Evolutionary conservation across 2,888 invertebrate species (phyloP), one percentile per base, ranked within the genome.

Genomic region (Steromphala cineraria): DNA sequence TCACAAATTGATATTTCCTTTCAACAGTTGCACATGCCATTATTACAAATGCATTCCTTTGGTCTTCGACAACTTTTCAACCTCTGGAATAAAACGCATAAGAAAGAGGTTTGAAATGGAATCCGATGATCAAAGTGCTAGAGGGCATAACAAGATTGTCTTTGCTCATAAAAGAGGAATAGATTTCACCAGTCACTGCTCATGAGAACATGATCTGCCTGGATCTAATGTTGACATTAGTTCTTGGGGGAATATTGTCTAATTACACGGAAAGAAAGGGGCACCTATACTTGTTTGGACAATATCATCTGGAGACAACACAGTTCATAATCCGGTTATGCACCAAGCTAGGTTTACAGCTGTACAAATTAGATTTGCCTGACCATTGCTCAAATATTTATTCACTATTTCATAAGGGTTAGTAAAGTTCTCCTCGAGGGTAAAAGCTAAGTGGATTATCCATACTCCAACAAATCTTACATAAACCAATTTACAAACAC

Each of bases 191-290:
- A 36, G 71, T 71, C 31, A 36, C 36, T 71, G 40, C 71, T 15
- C 71, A 71, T n/a, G n/a, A 31, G 19, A 19, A 36, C 71, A 71
- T 71, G 71, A 71, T 71, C 28, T 36, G 31, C 19, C 62, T 71
- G n/a, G 71, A 71, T 71, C 71, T 71, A n/a, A 17, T 71, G 71
- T 71, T 71, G 71, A 71, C 71, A 71, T 31, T 71, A 40, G 71
- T 71, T 71, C 71, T 71, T 71, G 71, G 40, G 71, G 71, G 71
- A 71, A 71, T 71, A 71, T 31, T 40, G 71, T 71, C 71, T 71
- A 71, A 71, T 71, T 71, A 71, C 71, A 40, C 40, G n/a, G 71
- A 17, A 71, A 17, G 36, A 71, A 36, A n/a, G 40, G 71, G 31
- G 71, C 71, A 71, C 31, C 31, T 28, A 21, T 19, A 71, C 40